A percentile compares a stretch with the other conserved stretches of the same genome.
Conservation (phyloP, 2,797 vertebrate genomes). For the Coregonus ussuriensis region DNA sequence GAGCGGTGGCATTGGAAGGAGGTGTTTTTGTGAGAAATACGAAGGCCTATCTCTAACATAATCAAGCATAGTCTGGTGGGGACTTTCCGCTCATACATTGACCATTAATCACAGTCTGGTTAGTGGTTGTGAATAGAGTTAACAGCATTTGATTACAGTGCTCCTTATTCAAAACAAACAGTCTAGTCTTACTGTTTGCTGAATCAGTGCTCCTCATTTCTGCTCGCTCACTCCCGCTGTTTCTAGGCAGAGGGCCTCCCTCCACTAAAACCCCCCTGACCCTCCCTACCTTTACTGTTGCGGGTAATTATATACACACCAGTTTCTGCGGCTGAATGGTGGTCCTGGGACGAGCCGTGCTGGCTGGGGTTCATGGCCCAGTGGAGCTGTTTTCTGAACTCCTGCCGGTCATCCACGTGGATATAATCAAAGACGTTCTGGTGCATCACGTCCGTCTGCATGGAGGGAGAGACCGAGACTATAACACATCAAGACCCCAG, state of each 20-base stretch:
- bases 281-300: background rate
- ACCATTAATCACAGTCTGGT: background rate
- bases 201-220: background rate
- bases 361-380: slow-evolving; percentile 96
- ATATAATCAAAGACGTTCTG: slow-evolving; percentile 97
- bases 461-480: background rate
- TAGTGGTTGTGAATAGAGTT: background rate
- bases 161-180: background rate
- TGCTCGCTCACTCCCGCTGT: background rate
- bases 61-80: background rate
- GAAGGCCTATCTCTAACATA: too few species aligned
- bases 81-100: background rate
- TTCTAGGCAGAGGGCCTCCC: background rate
- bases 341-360: slow-evolving; percentile 66
- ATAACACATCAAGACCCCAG: background rate
- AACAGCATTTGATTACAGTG: background rate
- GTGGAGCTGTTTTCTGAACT: slow-evolving; percentile 93
- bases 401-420: slow-evolving; percentile 94
- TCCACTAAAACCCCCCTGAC: background rate
- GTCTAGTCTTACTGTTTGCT: background rate
- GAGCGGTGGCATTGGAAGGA: background rate
- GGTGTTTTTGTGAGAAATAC: too few species aligned
- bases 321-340: slow-evolving; percentile 67
- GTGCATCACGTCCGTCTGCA: slow-evolving; percentile 97
- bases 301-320: slow-evolving; percentile 62